Evolutionary conservation across 2,888 invertebrate genomes (phyloP), one percentile per base, ranked within the genome.

Genomic region (Clistopyga incitator): DNA sequence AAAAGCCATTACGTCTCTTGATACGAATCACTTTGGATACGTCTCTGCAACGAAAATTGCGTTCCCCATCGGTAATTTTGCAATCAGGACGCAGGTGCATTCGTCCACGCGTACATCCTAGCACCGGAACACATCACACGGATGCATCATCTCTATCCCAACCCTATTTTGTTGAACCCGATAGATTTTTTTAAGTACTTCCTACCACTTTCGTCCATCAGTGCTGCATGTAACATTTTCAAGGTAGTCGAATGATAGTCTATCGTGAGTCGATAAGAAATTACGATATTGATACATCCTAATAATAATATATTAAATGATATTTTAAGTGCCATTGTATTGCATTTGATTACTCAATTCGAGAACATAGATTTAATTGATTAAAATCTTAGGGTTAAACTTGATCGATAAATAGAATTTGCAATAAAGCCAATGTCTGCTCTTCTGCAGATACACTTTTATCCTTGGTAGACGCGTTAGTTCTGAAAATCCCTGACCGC

Each of bases 21-120:
- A 61, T 61, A 42, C 68, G 85, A 87, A 86, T 85, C 87, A 82
- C 85, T 89, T 86, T 84, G 82, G 81, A 84, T 84, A 86, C 84
- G 85, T 82, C 65, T 64, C 25, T 20, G 61, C 20, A 45, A 64
- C 54, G 82, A 70, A 87, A 90, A 90, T 90, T 89, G 87, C 82
- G 82, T 90, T 88, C 87, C 78, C 86, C 84, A 84, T 88, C 86
- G 70, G 88, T 90, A 90, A 90, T 90, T 90, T 88, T 78, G 87
- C 90, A 90, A 91, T 92, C 89, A 86, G 88, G 88, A 50, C 90
- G 84, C 92, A 92, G 92, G 90, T 92, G 92, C 84, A 64, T 11
- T 45, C 56, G 34, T 71, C 67, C 71, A 42, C 64, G 42, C 68
- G 68, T 38, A 70, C 45, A 23, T 29, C 78, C 13, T n/a, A 65